Base-by-base conservation (phyloP, 1,140 invertebrate species). In the Megalopta genalis region DNA sequence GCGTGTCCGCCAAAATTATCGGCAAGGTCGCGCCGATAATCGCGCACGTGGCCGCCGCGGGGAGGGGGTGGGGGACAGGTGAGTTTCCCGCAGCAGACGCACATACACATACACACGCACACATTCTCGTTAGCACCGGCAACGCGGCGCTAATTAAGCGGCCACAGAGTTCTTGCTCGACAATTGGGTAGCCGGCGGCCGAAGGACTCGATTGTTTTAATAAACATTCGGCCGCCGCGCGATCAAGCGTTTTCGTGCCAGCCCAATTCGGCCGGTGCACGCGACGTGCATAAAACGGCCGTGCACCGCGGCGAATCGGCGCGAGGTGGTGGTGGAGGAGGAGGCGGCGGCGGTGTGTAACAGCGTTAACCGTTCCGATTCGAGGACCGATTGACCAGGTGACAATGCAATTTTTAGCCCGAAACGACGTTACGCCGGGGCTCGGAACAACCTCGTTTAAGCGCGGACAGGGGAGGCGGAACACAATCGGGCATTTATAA, bases 21-120 rank as follows among this genome's bases (percentile, higher is more conserved):
- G 49, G 62, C 82, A 84, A 84, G 81, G 69, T 64, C 65, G 4
- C 5, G 0, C 14, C 57, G 39, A 18, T 14, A 59, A 66, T 52
- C 25, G 66, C 54, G 62, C 54, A 60, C 42, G 60, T 59, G 78
- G 32, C 46, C 52, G 37, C 52, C 27, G 54, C 77, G 72, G 49
- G 60, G n/a, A n/a, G n/a, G n/a, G n/a, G n/a, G n/a, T n/a, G n/a
- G n/a, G n/a, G n/a, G 46, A 62, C 60, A 68, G 71, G 52, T 81
- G 32, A 80, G 27, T 66, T 23, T 54, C 49, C 57, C 25, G 42
- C 71, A n/a, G n/a, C n/a, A n/a, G n/a, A n/a, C n/a, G n/a, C n/a
- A n/a, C n/a, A n/a, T n/a, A n/a, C n/a, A n/a, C n/a, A n/a, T n/a
- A n/a, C n/a, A n/a, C n/a, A n/a, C n/a, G n/a, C n/a, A n/a, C n/a